Evolutionary conservation across 1,140 invertebrate genomes (phyloP).

Genomic region (Cydia amplana): DNA sequence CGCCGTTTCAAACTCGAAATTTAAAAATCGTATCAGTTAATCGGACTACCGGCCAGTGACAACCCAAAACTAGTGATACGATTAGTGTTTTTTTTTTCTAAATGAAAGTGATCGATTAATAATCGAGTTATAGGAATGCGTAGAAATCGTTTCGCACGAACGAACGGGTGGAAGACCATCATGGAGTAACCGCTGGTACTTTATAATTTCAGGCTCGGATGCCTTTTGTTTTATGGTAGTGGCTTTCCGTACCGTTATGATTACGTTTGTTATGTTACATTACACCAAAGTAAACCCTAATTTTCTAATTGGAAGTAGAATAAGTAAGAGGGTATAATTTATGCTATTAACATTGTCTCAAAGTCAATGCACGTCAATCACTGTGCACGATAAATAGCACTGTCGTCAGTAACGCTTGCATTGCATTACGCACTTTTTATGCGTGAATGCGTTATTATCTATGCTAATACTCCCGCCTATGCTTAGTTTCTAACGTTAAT

Average conservation of each 20-base stretch:
- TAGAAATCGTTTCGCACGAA: conserved; percentile 62
- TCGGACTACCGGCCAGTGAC: conserved; percentile 32
- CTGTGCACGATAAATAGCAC: background rate
- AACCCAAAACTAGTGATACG: conserved; percentile 32
- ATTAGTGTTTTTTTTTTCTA: conserved; percentile 42
- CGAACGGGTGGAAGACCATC: conserved; percentile 45
- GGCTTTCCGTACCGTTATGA: conserved; percentile 46
- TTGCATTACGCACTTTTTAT: background rate
- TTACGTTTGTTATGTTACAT: conserved; percentile 36
- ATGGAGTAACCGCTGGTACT: conserved; percentile 47
- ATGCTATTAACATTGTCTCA: background rate
- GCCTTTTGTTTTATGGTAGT: conserved; percentile 53
- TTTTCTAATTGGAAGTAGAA: conserved; percentile 12
- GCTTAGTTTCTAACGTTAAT: background rate
- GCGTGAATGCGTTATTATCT: background rate
- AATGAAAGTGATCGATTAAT: conserved; percentile 40
- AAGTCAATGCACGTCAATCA: background rate
- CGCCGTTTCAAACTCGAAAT: conserved; percentile 43
- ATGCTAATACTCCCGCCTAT: background rate
- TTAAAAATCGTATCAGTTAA: background rate
- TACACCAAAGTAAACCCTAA: conserved; percentile 20
- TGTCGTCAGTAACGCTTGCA: background rate
- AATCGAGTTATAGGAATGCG: conserved; percentile 43
- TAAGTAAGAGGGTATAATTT: background rate
- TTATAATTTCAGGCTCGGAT: conserved; percentile 58